These are phyloP conservation scores for Digitonthophagus gazella DNA, from an alignment of 2,888 invertebrate genomes.

Conservation along the genomic window DNA sequence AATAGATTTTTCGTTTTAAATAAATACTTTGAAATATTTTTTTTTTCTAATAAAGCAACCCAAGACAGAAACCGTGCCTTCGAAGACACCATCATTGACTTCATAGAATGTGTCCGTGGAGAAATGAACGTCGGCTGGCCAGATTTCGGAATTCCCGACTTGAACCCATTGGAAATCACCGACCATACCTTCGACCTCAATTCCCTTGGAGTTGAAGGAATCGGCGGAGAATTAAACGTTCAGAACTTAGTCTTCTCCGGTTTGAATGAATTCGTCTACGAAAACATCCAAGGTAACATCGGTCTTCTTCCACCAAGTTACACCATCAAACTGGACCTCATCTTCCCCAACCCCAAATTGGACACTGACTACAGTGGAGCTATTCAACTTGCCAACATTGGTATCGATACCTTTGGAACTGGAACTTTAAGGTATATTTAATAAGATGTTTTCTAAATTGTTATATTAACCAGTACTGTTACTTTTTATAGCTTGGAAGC, in stretches of 20 bases:
- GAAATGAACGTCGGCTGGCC: constrained; percentile 5
- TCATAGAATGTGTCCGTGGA: constrained; percentile 12
- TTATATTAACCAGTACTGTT: not conserved
- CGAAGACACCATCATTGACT: constrained; percentile 6
- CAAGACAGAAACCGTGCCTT: too few species aligned
- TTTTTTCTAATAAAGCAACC: too few species aligned
- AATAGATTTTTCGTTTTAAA: too few species aligned
- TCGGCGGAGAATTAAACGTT: constrained; percentile 7
- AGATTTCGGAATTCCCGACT: constrained; percentile 8
- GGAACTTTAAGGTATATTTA: constrained; percentile 14
- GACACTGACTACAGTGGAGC: constrained; percentile 14
- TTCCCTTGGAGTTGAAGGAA: not conserved
- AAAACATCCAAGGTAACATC: constrained; percentile 14
- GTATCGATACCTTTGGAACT: constrained; percentile 10
- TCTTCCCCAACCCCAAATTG: constrained; percentile 9
- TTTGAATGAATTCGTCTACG: constrained; percentile 3
- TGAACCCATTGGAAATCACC: constrained; percentile 8
- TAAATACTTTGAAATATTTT: too few species aligned
- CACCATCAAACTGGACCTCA: constrained; percentile 15
- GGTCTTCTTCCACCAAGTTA: constrained; percentile 22
- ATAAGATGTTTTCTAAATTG: not conserved
- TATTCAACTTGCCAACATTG: not conserved
- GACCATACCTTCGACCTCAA: not conserved
- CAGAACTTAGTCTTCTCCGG: constrained; percentile 7
- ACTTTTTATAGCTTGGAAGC: constrained; percentile 17